Base-by-base conservation (phyloP, 2,113 vertebrate species). In the Neogobius melanostomus region DNA sequence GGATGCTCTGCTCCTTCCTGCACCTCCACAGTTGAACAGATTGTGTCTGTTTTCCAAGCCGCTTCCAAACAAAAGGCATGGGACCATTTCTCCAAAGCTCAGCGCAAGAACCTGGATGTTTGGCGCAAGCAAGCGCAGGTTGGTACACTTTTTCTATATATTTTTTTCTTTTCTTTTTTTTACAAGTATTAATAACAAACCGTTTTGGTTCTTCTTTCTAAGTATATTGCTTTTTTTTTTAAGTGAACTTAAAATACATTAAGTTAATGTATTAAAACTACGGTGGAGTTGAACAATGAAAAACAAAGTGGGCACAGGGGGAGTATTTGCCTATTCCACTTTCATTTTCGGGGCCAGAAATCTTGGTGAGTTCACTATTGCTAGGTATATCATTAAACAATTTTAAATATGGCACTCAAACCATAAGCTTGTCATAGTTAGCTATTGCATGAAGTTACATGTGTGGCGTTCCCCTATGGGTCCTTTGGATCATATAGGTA, bases 11-110 rank as follows among this genome's bases (percentile, higher is more conserved):
- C 92, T 92, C 92, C 77, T 87, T 91, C 94, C 91, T 91, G 90
- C 91, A 88, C 89, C 59, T 88, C 94, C 92, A 87, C 94, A 99
- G 97, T 98, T 95, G 96, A 99, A 91, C 97, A 99, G 95, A 99
- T 99, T 95, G 95, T 99, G 92, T 97, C 96, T 92, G 96, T 99
- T 93, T 98, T 98, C 95, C 95, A 96, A 95, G 97, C 97, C 72
- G 93, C 97, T 91, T 97, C 96, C 95, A 99, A 99, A 95, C 97
- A 99, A 95, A 98, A 97, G 93, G 97, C 97, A 91, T 98, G 97
- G 96, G 97, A 99, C 96, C 97, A 98, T 96, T 99, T 99, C 95
- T 97, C 97, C 93, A 99, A 99, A 96, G 97, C 96, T 87, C 97
- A 99, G 90, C 97, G 97, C 92, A 98, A 98, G 95, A 99, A 98